phyloP scores from a whole-genome alignment of 2,888 invertebrate genomes.

The Lampropteryx suffumata region DNA sequence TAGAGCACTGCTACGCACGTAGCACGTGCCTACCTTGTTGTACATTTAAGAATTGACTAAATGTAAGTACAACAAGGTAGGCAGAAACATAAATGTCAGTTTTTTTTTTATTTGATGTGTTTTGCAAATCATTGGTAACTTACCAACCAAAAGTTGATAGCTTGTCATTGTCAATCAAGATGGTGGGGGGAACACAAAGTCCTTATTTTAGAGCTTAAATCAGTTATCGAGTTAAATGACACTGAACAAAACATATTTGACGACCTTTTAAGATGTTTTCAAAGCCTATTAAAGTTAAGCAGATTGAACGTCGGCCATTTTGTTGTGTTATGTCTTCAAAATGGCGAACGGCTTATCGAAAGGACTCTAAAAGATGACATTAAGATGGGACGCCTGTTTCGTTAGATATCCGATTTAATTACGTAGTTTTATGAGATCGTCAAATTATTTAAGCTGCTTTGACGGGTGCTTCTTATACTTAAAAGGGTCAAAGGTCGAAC shows the following conservation, averaged over 20 bases:
- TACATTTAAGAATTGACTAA: too few species aligned
- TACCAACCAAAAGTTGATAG: too few species aligned
- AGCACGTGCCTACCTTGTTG: too few species aligned
- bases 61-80: too few species aligned
- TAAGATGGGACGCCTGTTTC: slow-evolving; percentile 18
- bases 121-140: too few species aligned
- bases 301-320: slow-evolving; percentile 46
- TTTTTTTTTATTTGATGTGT: too few species aligned
- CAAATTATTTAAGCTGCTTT: slow-evolving; percentile 18
- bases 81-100: too few species aligned
- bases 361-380: slow-evolving; percentile 24
- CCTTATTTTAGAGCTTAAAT: neutral
- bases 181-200: neutral
- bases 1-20: too few species aligned
- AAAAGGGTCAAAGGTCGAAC: slow-evolving; percentile 7
- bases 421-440: slow-evolving; percentile 18
- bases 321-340: slow-evolving; percentile 47
- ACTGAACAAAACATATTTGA: slow-evolving; percentile 56
- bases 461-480: slow-evolving; percentile 7
- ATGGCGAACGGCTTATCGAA: slow-evolving; percentile 34
- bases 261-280: slow-evolving; percentile 65
- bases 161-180: too few species aligned
- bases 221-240: slow-evolving; percentile 41
- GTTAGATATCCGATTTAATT: slow-evolving; percentile 23
- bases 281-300: slow-evolving; percentile 36